phyloP scores from a whole-genome alignment of 2,888 invertebrate species.

The Apotomis capreana region DNA sequence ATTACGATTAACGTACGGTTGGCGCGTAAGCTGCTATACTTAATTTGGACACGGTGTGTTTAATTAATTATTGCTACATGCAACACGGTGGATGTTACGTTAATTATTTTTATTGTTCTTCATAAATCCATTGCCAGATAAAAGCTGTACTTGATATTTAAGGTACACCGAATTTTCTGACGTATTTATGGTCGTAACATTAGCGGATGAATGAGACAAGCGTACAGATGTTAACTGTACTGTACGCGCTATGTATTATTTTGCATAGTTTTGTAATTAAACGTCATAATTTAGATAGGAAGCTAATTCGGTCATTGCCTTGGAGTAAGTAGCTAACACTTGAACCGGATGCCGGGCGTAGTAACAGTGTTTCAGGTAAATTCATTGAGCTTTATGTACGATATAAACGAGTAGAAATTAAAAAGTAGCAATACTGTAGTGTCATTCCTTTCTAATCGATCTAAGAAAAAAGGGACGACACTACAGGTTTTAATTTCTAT shows the following conservation, averaged over 20 bases:
- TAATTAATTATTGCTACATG: conserved; percentile 53
- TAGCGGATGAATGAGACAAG: conserved; percentile 31
- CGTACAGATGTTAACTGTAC: conserved; percentile 22
- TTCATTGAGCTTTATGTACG: background rate
- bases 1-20: conserved; percentile 77
- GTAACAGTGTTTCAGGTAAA: background rate
- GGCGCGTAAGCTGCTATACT: conserved; percentile 59
- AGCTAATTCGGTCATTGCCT: conserved; percentile 26
- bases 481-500: no score
- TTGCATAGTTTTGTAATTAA: conserved; percentile 38
- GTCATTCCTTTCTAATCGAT: no score
- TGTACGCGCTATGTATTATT: background rate
- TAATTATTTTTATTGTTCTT: conserved; percentile 49
- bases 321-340: background rate
- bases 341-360: background rate
- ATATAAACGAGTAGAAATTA: background rate
- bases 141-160: conserved; percentile 46
- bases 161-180: conserved; percentile 16
- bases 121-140: conserved; percentile 48
- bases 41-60: conserved; percentile 55
- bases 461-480: no score
- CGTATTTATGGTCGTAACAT: conserved; percentile 19
- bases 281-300: conserved; percentile 19
- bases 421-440: no score
- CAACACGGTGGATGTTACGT: conserved; percentile 50